These are phyloP conservation scores for Matsumurasca onukii DNA, from an alignment of 1,140 invertebrate genomes.

Conservation along the genomic window DNA sequence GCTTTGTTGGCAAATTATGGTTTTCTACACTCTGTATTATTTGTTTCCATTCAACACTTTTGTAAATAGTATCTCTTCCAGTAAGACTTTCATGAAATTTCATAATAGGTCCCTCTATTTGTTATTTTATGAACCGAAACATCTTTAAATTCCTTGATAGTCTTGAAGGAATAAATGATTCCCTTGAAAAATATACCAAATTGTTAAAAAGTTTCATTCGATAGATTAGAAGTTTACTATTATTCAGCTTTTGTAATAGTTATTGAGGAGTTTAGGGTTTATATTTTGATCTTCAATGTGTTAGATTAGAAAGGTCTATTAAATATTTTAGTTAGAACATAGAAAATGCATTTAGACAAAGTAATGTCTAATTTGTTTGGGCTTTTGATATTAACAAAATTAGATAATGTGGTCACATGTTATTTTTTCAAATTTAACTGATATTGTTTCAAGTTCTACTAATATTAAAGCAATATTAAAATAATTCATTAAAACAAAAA, in stretches of 20 bases:
- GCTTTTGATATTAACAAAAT: conserved; percentile 9
- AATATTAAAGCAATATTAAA: no score
- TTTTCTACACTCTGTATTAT: background rate
- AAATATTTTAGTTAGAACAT: conserved; percentile 10
- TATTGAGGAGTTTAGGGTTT: background rate
- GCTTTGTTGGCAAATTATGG: background rate
- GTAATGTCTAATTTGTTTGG: conserved; percentile 18
- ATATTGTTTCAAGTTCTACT: no score
- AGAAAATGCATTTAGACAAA: conserved; percentile 16
- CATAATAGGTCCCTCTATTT: conserved; percentile 37
- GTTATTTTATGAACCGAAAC: background rate
- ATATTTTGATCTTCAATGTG: conserved; percentile 4
- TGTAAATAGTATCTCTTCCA: background rate
- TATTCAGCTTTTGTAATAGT: background rate
- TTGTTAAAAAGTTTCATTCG: no score
- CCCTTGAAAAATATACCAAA: no score
- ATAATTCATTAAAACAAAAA: no score
- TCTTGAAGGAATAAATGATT: no score
- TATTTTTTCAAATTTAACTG: no score
- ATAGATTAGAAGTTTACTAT: background rate
- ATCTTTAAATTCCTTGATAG: no score
- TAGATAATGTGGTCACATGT: background rate
- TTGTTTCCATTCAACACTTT: background rate
- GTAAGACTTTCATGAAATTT: conserved; percentile 37
- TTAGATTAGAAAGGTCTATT: conserved; percentile 14